These are phyloP conservation scores for Pampus argenteus DNA, from an alignment of 2,797 vertebrate species.

Conservation along the genomic window DNA sequence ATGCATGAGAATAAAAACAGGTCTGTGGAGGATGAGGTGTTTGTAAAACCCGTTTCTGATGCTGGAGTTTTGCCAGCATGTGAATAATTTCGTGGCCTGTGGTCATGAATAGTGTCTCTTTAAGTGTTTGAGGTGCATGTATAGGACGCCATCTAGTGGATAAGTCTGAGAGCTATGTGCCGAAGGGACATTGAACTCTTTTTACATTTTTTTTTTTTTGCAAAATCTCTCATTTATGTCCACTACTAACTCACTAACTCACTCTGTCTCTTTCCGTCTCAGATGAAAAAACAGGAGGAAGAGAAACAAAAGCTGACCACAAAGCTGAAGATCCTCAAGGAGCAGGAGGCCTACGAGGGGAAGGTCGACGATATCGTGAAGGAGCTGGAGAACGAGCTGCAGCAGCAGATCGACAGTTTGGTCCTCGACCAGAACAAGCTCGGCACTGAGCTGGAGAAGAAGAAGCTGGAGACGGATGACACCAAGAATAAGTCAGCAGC, in stretches of 20 bases:
- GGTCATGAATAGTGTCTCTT: conserved; percentile 25
- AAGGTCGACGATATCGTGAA: conserved; percentile 75
- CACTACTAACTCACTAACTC: not conserved
- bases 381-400: conserved; percentile 67
- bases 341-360: conserved; percentile 77
- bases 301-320: conserved; percentile 80
- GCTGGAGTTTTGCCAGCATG: not conserved
- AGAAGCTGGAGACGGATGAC: conserved; percentile 65
- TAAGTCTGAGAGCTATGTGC: not conserved
- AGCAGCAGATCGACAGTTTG: conserved; percentile 74
- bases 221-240: too few species aligned
- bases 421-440: conserved; percentile 75
- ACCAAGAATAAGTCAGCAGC: conserved; percentile 73
- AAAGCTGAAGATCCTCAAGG: conserved; percentile 80
- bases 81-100: conserved; percentile 7
- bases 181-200: too few species aligned
- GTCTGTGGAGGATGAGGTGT: not conserved
- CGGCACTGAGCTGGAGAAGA: conserved; percentile 64
- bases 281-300: conserved; percentile 84
- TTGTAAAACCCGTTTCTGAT: not conserved
- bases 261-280: not conserved
- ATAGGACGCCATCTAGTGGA: conserved; percentile 49
- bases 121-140: not conserved
- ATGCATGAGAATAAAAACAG: too few species aligned
- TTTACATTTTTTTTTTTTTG: too few species aligned